These are phyloP conservation scores for Cotesia vestalis DNA, from an alignment of 1,140 invertebrate species.

Conservation along the genomic window DNA sequence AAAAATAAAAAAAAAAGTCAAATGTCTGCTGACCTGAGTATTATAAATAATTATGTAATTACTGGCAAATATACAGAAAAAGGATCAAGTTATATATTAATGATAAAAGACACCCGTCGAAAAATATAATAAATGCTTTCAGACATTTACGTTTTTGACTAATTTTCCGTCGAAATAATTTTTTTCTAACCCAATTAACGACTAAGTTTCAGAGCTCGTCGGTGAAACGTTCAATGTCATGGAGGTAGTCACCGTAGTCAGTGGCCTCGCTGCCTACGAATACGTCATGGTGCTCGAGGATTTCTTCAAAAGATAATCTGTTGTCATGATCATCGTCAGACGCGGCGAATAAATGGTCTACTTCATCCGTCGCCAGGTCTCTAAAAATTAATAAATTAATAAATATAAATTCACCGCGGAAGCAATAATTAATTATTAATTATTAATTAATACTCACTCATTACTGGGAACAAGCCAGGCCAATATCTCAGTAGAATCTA, in stretches of 20 bases:
- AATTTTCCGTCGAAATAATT: conserved; percentile 36
- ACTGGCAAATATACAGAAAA: conserved; percentile 39
- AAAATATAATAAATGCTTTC: conserved; percentile 43
- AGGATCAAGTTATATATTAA: conserved; percentile 40
- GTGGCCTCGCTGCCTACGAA: conserved; percentile 97
- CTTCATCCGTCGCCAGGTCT: conserved; percentile 90
- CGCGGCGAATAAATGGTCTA: conserved; percentile 88
- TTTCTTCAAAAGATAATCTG: conserved; percentile 84
- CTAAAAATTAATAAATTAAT: conserved; percentile 57
- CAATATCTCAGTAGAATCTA: conserved; percentile 83
- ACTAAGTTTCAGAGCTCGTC: conserved; percentile 78
- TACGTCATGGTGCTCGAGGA: conserved; percentile 86
- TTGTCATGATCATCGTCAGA: conserved; percentile 90
- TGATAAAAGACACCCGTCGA: conserved; percentile 37
- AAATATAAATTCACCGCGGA: background rate
- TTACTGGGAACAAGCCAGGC: conserved; percentile 94
- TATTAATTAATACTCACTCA: conserved; percentile 70
- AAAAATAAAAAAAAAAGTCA: no score
- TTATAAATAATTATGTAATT: conserved; percentile 15
- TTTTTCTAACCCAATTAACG: conserved; percentile 23
- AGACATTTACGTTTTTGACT: conserved; percentile 31
- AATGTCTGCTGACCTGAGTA: no score
- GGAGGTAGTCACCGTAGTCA: conserved; percentile 91
- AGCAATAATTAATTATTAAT: conserved; percentile 17
- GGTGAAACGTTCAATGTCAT: conserved; percentile 80